These are phyloP conservation scores for Metopia argyrocephala DNA, from an alignment of 2,888 invertebrate species.

Conservation along the genomic window DNA sequence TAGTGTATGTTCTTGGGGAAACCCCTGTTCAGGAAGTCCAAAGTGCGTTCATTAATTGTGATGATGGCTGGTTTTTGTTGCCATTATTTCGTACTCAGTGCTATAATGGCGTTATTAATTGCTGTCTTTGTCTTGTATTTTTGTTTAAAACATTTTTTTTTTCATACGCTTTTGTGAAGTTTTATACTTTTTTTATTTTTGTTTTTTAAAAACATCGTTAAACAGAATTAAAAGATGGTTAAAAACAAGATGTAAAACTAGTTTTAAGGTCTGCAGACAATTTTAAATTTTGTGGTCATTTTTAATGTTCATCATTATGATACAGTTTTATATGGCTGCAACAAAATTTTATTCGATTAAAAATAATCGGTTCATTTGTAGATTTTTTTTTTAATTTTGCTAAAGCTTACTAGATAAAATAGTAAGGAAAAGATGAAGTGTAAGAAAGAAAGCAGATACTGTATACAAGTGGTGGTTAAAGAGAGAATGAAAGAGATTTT, in stretches of 20 bases:
- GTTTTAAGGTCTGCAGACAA: neutral
- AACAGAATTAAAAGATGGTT: neutral
- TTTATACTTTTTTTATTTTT: neutral
- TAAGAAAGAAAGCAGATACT: no score
- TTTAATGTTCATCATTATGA: neutral
- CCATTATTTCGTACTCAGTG: neutral
- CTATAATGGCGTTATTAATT: neutral
- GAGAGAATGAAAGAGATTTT: no score
- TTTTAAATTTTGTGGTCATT: neutral
- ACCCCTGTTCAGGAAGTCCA: conserved; percentile 36
- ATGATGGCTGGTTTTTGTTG: neutral
- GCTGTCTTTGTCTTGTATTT: neutral
- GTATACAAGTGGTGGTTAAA: no score
- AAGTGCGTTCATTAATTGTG: neutral
- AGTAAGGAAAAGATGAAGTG: no score
- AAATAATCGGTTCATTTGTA: no score
- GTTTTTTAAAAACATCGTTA: neutral
- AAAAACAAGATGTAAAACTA: neutral
- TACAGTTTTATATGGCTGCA: neutral
- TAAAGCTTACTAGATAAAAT: no score
- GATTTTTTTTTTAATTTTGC: no score
- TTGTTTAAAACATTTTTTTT: neutral
- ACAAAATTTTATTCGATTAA: no score
- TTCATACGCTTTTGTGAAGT: neutral
- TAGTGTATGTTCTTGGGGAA: conserved; percentile 43